Conservation (phyloP, 2,888 invertebrate genomes). For the Mamestra brassicae region DNA sequence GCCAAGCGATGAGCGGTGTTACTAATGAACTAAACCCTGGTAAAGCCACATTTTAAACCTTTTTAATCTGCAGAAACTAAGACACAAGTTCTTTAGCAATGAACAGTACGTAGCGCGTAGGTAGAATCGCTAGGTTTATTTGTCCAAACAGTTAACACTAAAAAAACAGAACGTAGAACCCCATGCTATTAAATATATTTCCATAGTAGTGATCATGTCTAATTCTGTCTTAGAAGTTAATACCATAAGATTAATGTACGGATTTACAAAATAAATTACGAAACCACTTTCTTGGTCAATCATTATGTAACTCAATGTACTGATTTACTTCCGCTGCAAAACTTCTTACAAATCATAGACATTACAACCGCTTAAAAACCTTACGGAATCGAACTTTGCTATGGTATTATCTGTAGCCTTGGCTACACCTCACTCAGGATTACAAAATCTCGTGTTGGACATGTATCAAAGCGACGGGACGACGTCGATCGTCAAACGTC, state of each 20-base stretch:
- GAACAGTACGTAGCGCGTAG: not conserved
- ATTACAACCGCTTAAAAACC: conserved; percentile 24
- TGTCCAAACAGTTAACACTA: conserved; percentile 34
- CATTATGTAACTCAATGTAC: not conserved
- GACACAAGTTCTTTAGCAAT: conserved; percentile 17
- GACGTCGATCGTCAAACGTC: no score
- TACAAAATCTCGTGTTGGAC: conserved; percentile 10
- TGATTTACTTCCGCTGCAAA: conserved; percentile 15
- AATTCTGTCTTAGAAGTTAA: not conserved
- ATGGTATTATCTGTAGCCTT: conserved; percentile 19
- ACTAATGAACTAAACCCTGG: not conserved
- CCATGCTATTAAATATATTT: not conserved
- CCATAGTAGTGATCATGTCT: not conserved
- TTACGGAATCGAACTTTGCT: not conserved
- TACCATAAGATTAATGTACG: not conserved
- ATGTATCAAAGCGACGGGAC: not conserved
- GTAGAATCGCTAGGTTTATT: conserved; percentile 21
- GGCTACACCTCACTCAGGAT: conserved; percentile 11
- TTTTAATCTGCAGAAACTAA: not conserved
- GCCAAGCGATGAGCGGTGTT: not conserved
- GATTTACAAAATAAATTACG: conserved; percentile 10
- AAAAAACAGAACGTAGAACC: not conserved
- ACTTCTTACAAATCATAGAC: not conserved
- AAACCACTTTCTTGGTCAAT: not conserved
- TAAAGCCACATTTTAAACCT: not conserved